Percentiles rank a stretch among this genome's conserved stretches.
phyloP scores from a whole-genome alignment of 1,140 invertebrate species.

The Trichonephila clavata region DNA sequence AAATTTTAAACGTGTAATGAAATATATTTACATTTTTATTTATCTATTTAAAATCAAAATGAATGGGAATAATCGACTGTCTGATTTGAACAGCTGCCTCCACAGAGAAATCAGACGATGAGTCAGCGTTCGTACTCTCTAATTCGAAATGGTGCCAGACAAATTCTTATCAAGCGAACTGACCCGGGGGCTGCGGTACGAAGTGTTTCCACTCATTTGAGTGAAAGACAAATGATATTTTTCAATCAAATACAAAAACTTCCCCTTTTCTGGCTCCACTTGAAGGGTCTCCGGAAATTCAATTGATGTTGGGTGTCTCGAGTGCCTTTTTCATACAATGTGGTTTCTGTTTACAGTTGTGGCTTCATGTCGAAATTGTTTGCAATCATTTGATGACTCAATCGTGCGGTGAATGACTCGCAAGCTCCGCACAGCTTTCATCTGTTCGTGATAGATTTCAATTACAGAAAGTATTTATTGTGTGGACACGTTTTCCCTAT shows the following conservation, averaged over 20 bases:
- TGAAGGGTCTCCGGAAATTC: conserved; percentile 13
- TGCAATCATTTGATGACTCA: conserved; percentile 27
- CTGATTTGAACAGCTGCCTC: conserved; percentile 19
- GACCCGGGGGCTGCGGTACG: not conserved
- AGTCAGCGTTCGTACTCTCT: not conserved
- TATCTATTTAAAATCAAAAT: not conserved
- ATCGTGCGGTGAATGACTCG: conserved; percentile 32
- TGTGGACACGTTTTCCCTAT: not conserved
- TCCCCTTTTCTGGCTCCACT: not conserved
- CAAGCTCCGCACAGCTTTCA: not conserved
- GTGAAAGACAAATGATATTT: conserved; percentile 28
- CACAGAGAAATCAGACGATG: conserved; percentile 3
- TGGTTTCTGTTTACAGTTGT: conserved; percentile 27
- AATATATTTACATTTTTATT: not conserved
- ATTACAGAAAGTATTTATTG: conserved; percentile 3
- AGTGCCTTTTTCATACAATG: not conserved
- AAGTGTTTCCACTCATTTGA: conserved; percentile 20
- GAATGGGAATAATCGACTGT: not conserved
- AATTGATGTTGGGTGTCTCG: not conserved
- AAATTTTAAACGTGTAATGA: too few species aligned
- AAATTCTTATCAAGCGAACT: conserved; percentile 25
- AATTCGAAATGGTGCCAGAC: conserved; percentile 25
- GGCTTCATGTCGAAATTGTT: conserved; percentile 24
- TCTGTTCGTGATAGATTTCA: not conserved
- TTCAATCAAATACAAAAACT: conserved; percentile 23